Evolutionary conservation across 2,888 invertebrate genomes (phyloP).

Genomic region (Molanna angustata): DNA sequence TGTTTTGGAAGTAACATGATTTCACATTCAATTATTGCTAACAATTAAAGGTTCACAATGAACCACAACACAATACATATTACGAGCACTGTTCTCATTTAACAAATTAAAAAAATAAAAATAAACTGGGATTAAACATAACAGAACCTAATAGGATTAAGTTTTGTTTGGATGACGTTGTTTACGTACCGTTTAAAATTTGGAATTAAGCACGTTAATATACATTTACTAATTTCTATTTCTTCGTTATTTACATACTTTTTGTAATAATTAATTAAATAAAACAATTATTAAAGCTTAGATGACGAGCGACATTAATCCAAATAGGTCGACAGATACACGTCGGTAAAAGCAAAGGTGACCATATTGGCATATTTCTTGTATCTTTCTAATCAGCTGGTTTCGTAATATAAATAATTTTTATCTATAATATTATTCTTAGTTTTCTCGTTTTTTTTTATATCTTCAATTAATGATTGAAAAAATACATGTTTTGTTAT

Average conservation of each 20-base stretch:
- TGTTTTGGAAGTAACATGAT: slow-evolving; percentile 1
- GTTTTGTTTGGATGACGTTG: slow-evolving; percentile 11
- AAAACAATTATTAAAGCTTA: no score
- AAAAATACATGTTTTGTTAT: no score
- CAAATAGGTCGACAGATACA: no score
- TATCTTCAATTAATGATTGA: no score
- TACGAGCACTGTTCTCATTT: not conserved
- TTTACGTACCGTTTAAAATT: slow-evolving; percentile 14
- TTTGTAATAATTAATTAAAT: no score
- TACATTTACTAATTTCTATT: not conserved
- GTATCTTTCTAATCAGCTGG: no score
- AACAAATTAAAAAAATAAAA: not conserved
- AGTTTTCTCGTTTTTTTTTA: no score
- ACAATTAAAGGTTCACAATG: not conserved
- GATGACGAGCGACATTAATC: slow-evolving; percentile 31
- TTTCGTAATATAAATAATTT: no score
- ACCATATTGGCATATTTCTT: no score
- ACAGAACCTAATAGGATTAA: slow-evolving; percentile 9
- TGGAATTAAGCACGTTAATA: not conserved
- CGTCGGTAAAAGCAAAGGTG: no score
- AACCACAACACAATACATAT: not conserved
- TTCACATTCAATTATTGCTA: not conserved
- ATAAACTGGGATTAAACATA: slow-evolving; percentile 12
- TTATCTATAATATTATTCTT: no score
- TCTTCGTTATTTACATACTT: not conserved